Conservation (phyloP, 2,888 invertebrate species). For the Ptychoptera albimana region DNA sequence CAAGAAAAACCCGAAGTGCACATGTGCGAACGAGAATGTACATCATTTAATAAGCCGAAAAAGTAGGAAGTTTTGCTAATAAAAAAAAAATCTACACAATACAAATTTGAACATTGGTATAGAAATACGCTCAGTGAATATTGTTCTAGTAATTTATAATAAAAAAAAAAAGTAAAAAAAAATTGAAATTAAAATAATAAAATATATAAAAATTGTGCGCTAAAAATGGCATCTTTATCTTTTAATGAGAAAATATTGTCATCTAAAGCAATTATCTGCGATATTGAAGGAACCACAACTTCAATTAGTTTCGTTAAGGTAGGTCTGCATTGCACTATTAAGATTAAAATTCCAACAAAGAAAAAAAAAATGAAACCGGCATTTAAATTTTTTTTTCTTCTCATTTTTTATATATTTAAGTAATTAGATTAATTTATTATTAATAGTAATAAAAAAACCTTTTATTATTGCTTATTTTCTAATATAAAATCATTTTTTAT, state of each 20-base stretch:
- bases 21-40: too few species aligned
- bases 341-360: not conserved
- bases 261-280: slow-evolving; percentile 34
- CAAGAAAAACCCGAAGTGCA: too few species aligned
- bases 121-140: too few species aligned
- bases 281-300: slow-evolving; percentile 61
- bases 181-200: too few species aligned
- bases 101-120: too few species aligned
- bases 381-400: not conserved
- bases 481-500: not conserved
- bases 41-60: too few species aligned
- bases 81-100: too few species aligned
- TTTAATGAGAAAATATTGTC: not conserved
- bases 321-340: slow-evolving; percentile 6
- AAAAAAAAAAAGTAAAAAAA: too few species aligned
- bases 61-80: too few species aligned
- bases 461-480: not conserved
- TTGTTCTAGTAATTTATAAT: too few species aligned
- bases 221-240: not conserved
- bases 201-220: not conserved
- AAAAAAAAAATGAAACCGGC: not conserved
- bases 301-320: slow-evolving; percentile 55
- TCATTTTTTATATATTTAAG: not conserved
- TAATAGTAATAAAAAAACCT: not conserved
- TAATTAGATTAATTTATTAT: not conserved